A percentile compares a stretch with the other conserved stretches of the same genome.
phyloP scores from a whole-genome alignment of 2,888 invertebrate species.

The Cataglyphis cursor region DNA sequence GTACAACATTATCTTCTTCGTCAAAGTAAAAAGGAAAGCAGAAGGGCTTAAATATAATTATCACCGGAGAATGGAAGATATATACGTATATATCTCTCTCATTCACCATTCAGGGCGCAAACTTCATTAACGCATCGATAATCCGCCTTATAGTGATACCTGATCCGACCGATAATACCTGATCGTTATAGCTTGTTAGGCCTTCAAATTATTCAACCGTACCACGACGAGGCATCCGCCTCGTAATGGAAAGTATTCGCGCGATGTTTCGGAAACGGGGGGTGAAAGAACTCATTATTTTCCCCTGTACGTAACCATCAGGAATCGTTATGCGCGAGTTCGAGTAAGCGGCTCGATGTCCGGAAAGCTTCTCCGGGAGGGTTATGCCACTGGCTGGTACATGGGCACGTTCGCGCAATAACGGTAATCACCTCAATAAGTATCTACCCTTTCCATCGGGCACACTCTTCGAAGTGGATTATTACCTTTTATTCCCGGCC shows the following conservation, averaged over 20 bases:
- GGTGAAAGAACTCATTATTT: conserved; percentile 69
- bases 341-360: conserved; percentile 68
- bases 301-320: conserved; percentile 70
- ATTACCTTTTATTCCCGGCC: conserved; percentile 54
- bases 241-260: conserved; percentile 44
- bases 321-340: conserved; percentile 73
- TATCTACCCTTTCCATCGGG: conserved; percentile 67
- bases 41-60: conserved; percentile 6
- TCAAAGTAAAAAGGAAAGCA: not conserved
- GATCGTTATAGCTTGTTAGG: conserved; percentile 37
- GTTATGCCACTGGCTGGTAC: conserved; percentile 75
- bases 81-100: not conserved
- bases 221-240: conserved; percentile 21
- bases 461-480: conserved; percentile 68
- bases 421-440: conserved; percentile 76
- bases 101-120: not conserved
- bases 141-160: not conserved
- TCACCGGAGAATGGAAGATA: not conserved
- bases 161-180: not conserved
- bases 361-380: conserved; percentile 69
- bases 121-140: not conserved
- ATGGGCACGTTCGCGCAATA: conserved; percentile 76
- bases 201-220: conserved; percentile 32
- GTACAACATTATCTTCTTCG: not conserved
- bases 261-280: not conserved